phyloP scores from a whole-genome alignment of 2,797 vertebrate species.

The Lagodon rhomboides region DNA sequence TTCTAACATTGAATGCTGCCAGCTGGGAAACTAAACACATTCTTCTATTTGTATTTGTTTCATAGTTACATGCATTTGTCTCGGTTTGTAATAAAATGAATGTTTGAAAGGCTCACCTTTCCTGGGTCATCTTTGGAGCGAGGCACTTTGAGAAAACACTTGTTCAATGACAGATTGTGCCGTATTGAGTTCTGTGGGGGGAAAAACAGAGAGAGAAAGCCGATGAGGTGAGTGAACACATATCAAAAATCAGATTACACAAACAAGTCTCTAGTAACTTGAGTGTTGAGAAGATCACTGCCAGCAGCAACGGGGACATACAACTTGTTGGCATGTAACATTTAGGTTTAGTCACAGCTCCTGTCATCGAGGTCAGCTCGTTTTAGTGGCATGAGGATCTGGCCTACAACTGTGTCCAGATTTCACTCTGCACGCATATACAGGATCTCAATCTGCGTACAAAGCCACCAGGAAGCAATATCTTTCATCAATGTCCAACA shows the following conservation, averaged over 20 bases:
- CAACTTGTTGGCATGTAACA: slow-evolving; percentile 41
- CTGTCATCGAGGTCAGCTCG: slow-evolving; percentile 33
- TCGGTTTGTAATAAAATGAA: slow-evolving; percentile 18
- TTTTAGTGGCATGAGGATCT: slow-evolving; percentile 37
- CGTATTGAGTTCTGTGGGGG: slow-evolving; percentile 93
- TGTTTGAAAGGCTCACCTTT: slow-evolving; percentile 87
- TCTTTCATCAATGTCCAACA: slow-evolving; percentile 71
- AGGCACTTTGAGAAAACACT: slow-evolving; percentile 99
- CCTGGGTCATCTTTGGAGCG: slow-evolving; percentile 96
- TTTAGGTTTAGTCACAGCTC: slow-evolving; percentile 46
- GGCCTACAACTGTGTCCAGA: slow-evolving; percentile 42
- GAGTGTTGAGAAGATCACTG: slow-evolving; percentile 31
- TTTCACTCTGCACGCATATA: slow-evolving; percentile 34
- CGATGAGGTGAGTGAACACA: slow-evolving; percentile 58
- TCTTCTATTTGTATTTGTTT: slow-evolving; percentile 9
- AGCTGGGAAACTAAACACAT: slow-evolving; percentile 41
- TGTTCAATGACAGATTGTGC: slow-evolving; percentile 96
- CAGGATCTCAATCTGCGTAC: slow-evolving; percentile 34
- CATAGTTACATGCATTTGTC: slow-evolving; percentile 18
- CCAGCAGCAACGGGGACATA: slow-evolving; percentile 36
- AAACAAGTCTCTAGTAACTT: slow-evolving; percentile 45
- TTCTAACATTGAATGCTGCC: slow-evolving; percentile 37
- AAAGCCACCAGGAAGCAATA: slow-evolving; percentile 52
- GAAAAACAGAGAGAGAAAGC: slow-evolving; percentile 47
- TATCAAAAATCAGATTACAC: slow-evolving; percentile 43